Evolutionary conservation across 2,113 vertebrate genomes (phyloP).

Genomic region (Cavia porcellus): DNA sequence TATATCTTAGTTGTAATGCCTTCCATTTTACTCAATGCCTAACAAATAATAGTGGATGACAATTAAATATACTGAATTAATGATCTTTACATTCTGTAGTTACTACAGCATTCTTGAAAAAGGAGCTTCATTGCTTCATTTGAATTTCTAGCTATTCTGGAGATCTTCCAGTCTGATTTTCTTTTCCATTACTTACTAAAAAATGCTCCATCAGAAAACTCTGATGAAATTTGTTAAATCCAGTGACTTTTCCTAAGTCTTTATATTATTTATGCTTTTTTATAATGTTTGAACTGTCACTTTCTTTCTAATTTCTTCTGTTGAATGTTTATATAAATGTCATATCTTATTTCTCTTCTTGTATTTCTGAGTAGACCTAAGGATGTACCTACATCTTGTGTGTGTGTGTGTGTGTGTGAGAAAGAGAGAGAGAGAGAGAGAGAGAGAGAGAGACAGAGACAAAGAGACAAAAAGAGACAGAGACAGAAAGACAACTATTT

Average conservation of each 20-base stretch:
- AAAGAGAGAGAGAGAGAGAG: not conserved
- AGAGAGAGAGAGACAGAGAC: not conserved
- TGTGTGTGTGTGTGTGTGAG: not conserved
- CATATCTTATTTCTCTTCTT: not conserved
- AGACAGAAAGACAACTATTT: not conserved
- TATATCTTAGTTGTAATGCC: not conserved
- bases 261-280: not conserved
- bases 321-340: not conserved
- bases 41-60: not conserved
- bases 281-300: not conserved
- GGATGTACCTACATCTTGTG: not conserved
- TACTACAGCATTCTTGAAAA: not conserved
- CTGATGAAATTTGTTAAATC: not conserved
- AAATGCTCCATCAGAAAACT: not conserved
- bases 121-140: not conserved
- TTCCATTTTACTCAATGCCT: not conserved
- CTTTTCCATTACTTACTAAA: not conserved
- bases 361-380: not conserved
- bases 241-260: not conserved
- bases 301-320: not conserved
- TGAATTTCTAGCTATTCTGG: not conserved
- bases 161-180: not conserved
- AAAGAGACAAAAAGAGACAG: not conserved
- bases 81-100: not conserved
- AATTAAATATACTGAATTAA: not conserved